Conservation (phyloP, 2,113 vertebrate species). For the Meles meles region DNA sequence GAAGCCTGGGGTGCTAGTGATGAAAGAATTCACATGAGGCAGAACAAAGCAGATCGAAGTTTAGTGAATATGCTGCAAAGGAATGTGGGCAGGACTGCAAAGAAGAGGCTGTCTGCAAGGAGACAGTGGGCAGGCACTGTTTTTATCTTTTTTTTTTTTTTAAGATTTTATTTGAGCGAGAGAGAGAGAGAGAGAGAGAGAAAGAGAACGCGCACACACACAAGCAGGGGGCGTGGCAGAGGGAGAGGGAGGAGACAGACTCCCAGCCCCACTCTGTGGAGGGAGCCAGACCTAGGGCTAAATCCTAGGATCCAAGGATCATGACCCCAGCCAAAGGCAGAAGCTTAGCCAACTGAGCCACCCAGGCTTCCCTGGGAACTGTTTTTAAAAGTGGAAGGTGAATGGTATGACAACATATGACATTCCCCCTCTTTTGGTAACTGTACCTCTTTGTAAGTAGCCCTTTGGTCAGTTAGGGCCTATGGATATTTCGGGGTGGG, state of each 20-base stretch:
- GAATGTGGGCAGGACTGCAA: neutral
- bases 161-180: neutral
- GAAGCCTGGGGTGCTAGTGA: neutral
- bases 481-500: neutral
- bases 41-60: neutral
- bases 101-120: neutral
- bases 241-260: neutral
- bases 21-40: neutral
- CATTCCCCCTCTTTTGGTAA: neutral
- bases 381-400: neutral
- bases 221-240: neutral
- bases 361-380: neutral
- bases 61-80: neutral
- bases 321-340: neutral
- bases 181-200: neutral
- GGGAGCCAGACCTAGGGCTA: neutral
- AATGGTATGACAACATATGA: neutral
- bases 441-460: neutral
- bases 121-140: neutral
- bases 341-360: neutral
- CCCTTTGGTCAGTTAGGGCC: neutral
- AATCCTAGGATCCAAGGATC: neutral
- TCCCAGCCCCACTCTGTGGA: rapidly evolving
- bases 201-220: rapidly evolving
- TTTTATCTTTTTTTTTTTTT: neutral